Evolutionary conservation across 2,113 vertebrate genomes (phyloP), one percentile per base, ranked within the genome.

Genomic region (Cheilinus undulatus): DNA sequence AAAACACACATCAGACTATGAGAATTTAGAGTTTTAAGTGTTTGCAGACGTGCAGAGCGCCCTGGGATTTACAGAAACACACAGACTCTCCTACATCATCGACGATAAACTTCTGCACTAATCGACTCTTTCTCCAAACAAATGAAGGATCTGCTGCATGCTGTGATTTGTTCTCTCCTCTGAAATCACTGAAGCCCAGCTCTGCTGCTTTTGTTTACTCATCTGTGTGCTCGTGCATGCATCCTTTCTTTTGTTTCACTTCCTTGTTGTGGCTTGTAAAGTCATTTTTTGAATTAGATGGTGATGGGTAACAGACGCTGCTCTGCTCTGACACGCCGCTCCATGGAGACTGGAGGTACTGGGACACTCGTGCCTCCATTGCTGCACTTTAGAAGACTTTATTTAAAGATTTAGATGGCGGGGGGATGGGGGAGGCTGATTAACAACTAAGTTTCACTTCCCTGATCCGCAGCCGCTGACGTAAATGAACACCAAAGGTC

Each of bases 21-120:
- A 59, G 23, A 19, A 58, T 57, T n/a, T 48, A 10, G 0, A n/a
- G 42, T 0, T 38, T 27, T 54, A 19, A 19, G 22, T 34, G 28
- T 76, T n/a, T 40, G 58, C 1, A 20, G 3, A 53, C n/a, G n/a
- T n/a, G 22, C 61, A 63, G 40, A 40, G n/a, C n/a, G n/a, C n/a
- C n/a, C 84, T 81, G 86, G 84, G 80, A 38, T 88, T 86, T 84
- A 65, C 80, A 88, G 69, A 45, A 51, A 58, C 56, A 4, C 58
- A 62, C 54, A 48, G 26, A 15, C 19, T 28, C 6, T 20, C 9
- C 27, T n/a, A 28, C 17, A 26, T 2, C 12, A 57, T 69, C 50
- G 52, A 19, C n/a, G 3, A 8, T 28, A 0, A 7, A 27, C 22
- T 8, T 62, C 69, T 57, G 10, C 53, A 6, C 27, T 72, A 63